These are phyloP conservation scores for Yponomeuta plumbellus DNA, from an alignment of 2,888 invertebrate species.

Conservation along the genomic window DNA sequence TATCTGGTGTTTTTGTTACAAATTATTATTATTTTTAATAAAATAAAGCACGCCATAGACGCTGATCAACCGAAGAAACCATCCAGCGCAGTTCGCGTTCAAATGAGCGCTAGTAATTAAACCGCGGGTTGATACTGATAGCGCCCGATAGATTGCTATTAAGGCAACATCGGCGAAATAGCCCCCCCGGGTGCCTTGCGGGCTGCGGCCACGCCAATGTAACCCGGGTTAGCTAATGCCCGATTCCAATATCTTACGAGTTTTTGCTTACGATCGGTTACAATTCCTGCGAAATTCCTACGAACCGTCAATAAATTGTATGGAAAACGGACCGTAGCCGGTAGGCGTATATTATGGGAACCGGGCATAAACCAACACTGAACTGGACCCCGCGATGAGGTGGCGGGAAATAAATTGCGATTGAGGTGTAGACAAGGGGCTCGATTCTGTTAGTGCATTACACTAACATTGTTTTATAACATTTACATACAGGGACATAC, in stretches of 20 bases:
- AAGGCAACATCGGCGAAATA: slow-evolving; percentile 43
- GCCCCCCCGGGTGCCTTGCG: slow-evolving; percentile 44
- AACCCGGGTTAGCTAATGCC: background rate
- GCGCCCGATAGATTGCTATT: slow-evolving; percentile 55
- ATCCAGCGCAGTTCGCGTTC: background rate
- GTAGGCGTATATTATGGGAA: too few species aligned
- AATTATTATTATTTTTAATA: too few species aligned
- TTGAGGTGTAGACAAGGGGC: background rate
- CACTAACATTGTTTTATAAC: too few species aligned
- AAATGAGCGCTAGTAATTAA: slow-evolving; percentile 34
- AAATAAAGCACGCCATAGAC: background rate
- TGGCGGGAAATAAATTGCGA: background rate
- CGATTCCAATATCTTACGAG: too few species aligned
- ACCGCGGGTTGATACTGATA: slow-evolving; percentile 32
- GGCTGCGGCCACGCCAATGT: slow-evolving; percentile 5
- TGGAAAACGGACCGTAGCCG: too few species aligned
- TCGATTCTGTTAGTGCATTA: too few species aligned
- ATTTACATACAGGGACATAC: too few species aligned
- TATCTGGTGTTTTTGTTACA: too few species aligned
- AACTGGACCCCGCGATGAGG: background rate
- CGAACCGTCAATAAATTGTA: too few species aligned
- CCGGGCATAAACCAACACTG: background rate
- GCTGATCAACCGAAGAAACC: background rate
- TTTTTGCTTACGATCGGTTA: too few species aligned
- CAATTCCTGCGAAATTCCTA: too few species aligned